Evolutionary conservation across 2,113 vertebrate species (phyloP), one percentile per base, ranked within the genome.

Genomic region (Lota lota): DNA sequence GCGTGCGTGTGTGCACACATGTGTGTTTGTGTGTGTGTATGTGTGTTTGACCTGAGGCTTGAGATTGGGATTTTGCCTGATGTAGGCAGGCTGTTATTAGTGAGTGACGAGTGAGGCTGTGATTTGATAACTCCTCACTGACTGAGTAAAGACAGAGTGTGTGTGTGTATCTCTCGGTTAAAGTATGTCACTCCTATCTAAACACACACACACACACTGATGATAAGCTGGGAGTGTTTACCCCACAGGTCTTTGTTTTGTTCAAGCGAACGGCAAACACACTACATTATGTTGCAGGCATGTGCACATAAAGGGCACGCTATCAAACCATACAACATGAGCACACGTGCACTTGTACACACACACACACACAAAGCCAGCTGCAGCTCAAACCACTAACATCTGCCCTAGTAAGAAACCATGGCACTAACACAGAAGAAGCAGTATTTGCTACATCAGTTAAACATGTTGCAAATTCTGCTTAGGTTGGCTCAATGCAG

Each of bases 401-500:
- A 84, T 77, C 75, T 82, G 74, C 66, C 70, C 59, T 58, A 84
- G 85, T 83, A 85, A 79, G 77, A 77, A 80, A 83, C 62, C 67
- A 53, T 63, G 66, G 72, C 72, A 82, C 64, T 74, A 81, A 82
- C 73, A 82, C 69, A 72, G 62, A n/a, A n/a, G n/a, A n/a, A n/a
- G n/a, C n/a, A n/a, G n/a, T n/a, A n/a, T n/a, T n/a, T n/a, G n/a
- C n/a, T n/a, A n/a, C 28, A 33, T 78, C 75, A 75, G 78, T 76
- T 85, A 85, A 84, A 89, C 88, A 90, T 63, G 75, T 83, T 80
- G 75, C 76, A 88, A 88, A 79, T 61, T 16, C 68, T 67, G 63
- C 61, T 53, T 59, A 66, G 68, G 70, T 72, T 63, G 47, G 53
- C 51, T 77, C 69, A 66, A 18, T 79, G 65, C 28, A 77, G 71